Evolutionary conservation across 2,797 vertebrate genomes (phyloP).

Genomic region (Hyperoplus immaculatus): DNA sequence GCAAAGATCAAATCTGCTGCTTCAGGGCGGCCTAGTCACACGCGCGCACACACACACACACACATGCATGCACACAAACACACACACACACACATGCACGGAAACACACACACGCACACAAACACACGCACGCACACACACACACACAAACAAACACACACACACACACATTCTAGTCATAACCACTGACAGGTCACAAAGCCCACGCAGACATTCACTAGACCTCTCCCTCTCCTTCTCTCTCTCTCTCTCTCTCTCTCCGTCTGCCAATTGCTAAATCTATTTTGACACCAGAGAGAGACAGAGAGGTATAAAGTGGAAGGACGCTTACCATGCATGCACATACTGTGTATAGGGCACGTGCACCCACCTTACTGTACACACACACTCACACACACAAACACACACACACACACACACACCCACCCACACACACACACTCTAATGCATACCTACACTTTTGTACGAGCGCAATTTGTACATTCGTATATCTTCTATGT

Average conservation of each 20-base stretch:
- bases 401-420: no score
- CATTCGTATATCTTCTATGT: conserved; percentile 14
- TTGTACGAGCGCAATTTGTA: background rate
- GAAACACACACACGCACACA: conserved; percentile 23
- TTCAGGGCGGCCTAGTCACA: conserved; percentile 90
- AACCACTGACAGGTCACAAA: conserved; percentile 72
- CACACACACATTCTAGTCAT: conserved; percentile 34
- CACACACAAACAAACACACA: background rate
- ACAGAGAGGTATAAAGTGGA: conserved; percentile 52
- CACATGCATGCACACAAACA: conserved; percentile 28
- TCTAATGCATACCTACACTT: background rate
- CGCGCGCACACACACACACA: conserved; percentile 32
- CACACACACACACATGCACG: conserved; percentile 38
- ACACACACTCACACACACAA: background rate
- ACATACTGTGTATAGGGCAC: background rate
- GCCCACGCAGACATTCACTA: conserved; percentile 50
- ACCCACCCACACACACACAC: background rate
- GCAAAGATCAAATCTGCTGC: conserved; percentile 98
- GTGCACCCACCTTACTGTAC: background rate
- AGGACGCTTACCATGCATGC: conserved; percentile 51
- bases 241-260: conserved; percentile 23
- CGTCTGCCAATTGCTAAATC: conserved; percentile 77
- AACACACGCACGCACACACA: conserved; percentile 24
- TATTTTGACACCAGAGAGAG: conserved; percentile 85
- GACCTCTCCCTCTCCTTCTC: conserved; percentile 24